Evolutionary conservation across 1,140 invertebrate genomes (phyloP).

Genomic region (Hydropsyche tenuis): DNA sequence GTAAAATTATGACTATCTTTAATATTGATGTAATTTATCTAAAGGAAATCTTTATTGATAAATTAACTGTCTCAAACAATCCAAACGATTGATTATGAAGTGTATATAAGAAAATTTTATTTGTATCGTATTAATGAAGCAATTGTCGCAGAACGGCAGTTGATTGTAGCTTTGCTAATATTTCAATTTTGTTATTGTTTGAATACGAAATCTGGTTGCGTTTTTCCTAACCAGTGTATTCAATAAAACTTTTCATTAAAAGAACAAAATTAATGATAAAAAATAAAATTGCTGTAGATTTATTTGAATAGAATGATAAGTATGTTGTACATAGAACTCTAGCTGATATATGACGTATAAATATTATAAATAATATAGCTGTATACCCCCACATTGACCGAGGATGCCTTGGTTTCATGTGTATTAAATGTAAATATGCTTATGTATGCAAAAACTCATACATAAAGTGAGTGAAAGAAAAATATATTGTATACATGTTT

Average conservation of each 20-base stretch:
- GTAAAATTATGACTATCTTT: neutral
- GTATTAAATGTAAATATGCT: constrained; percentile 22
- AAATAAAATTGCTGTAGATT: neutral
- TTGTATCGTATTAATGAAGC: constrained; percentile 17
- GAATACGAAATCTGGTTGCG: neutral
- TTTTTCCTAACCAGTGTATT: neutral
- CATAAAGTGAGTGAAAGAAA: neutral
- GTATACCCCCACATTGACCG: neutral
- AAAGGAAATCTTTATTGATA: neutral
- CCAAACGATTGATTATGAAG: neutral
- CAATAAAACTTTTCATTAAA: constrained; percentile 17
- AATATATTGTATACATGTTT: constrained; percentile 13
- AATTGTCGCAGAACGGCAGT: neutral
- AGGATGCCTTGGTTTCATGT: neutral
- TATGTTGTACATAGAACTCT: constrained; percentile 38
- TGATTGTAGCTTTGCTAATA: neutral
- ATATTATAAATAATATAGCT: constrained; percentile 25
- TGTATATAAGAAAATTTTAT: constrained; percentile 24
- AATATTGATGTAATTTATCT: neutral
- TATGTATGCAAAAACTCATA: neutral
- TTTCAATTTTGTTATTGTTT: constrained; percentile 16
- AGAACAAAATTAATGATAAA: constrained; percentile 14
- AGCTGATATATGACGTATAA: constrained; percentile 30
- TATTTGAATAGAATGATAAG: constrained; percentile 19
- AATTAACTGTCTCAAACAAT: constrained; percentile 3